phyloP scores from a whole-genome alignment of 2,888 invertebrate genomes.

The Lucinisca nassula region DNA sequence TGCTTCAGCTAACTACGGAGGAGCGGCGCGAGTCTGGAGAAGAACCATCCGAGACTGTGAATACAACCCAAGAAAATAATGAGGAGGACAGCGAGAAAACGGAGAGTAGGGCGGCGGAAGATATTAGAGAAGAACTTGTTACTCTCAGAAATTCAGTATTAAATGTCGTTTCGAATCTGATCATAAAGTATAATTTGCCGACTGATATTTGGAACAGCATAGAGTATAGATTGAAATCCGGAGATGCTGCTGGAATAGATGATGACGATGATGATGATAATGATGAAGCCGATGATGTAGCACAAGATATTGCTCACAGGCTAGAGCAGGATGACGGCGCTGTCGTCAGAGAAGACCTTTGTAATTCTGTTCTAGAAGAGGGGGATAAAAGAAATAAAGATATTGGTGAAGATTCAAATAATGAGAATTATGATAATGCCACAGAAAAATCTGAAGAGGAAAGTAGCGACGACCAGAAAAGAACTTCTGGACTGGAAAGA shows the following conservation, averaged over 20 bases:
- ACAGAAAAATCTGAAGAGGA: background rate
- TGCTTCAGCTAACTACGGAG: conserved; percentile 36
- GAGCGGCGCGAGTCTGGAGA: background rate
- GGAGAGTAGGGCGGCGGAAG: background rate
- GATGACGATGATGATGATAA: background rate
- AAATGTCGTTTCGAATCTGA: conserved; percentile 24
- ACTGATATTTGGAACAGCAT: conserved; percentile 29
- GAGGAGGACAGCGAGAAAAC: background rate
- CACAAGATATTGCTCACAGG: background rate
- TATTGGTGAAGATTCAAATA: background rate
- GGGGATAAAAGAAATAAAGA: background rate
- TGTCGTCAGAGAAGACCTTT: too few species aligned
- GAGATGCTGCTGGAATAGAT: background rate
- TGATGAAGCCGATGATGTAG: background rate
- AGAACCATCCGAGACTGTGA: background rate
- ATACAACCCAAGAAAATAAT: background rate
- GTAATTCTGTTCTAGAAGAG: background rate
- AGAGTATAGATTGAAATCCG: conserved; percentile 14
- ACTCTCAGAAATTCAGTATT: background rate
- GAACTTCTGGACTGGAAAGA: background rate
- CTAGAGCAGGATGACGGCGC: too few species aligned
- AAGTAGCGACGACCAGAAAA: background rate
- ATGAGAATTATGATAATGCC: background rate
- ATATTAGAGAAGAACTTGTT: background rate
- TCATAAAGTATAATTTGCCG: conserved; percentile 38